A percentile compares a stretch with the other conserved stretches of the same genome.
These are phyloP conservation scores for Drosophila setosimentum DNA, from an alignment of 2,888 invertebrate genomes.

Conservation along the genomic window DNA sequence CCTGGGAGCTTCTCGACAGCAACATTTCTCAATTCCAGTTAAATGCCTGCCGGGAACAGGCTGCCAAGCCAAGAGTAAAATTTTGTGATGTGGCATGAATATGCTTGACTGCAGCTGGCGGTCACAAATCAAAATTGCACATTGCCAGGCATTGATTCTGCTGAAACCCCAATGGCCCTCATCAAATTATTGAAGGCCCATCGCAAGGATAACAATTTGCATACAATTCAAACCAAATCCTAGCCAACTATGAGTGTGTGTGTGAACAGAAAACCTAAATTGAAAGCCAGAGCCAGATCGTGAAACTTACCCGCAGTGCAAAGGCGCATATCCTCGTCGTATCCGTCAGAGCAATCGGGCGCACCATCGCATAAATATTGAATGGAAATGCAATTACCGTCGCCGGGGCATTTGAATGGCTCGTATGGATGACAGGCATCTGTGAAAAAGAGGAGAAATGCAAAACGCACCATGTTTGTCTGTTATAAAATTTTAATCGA, in stretches of 20 bases:
- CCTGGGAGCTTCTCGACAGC: conserved; percentile 27
- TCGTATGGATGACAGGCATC: conserved; percentile 96
- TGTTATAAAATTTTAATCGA: neutral
- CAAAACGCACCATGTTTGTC: conserved; percentile 11
- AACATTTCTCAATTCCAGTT: conserved; percentile 24
- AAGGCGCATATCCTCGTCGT: conserved; percentile 97
- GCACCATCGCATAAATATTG: conserved; percentile 98
- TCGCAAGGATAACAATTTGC: conserved; percentile 18
- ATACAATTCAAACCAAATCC: conserved; percentile 26
- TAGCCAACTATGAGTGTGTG: neutral
- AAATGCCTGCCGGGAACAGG: conserved; percentile 26
- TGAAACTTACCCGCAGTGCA: conserved; percentile 94
- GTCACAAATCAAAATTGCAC: conserved; percentile 38
- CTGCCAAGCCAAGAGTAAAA: conserved; percentile 12
- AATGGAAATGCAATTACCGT: conserved; percentile 97
- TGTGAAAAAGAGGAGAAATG: conserved; percentile 79
- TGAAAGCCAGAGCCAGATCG: conserved; percentile 13
- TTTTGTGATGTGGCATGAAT: conserved; percentile 4
- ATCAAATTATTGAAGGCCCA: conserved; percentile 24
- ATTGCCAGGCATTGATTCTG: conserved; percentile 32
- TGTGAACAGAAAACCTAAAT: neutral
- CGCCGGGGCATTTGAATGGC: conserved; percentile 98
- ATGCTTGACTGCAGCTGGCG: conserved; percentile 30
- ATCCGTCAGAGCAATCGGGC: conserved; percentile 97
- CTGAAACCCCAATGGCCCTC: conserved; percentile 13